Base-by-base conservation (phyloP, 2,113 vertebrate genomes). In the Corythaixoides concolor region DNA sequence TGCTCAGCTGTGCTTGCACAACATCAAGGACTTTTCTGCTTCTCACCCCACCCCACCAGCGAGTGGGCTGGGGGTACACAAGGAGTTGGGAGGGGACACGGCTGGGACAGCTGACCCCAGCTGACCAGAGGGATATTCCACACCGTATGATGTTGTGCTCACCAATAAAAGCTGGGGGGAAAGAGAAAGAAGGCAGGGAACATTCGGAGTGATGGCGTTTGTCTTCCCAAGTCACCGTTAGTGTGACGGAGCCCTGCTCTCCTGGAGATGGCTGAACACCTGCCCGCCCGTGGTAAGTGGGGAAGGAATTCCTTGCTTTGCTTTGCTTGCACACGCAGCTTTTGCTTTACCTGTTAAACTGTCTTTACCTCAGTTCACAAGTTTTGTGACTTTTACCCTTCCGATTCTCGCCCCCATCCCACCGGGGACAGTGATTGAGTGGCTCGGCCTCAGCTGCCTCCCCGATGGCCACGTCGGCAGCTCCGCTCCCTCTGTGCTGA, bases 41-140 rank as follows among this genome's bases (percentile, higher is more conserved):
- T 2, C 52, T 72, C 35, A n/a, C 1, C 0, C 27, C 2, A 2
- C 17, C 30, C 47, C 4, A 2, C 8, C 37, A 77, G 82, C 0
- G 1, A 69, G 68, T 0, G 9, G 43, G n/a, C 33, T 35, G 24
- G 19, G 22, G 32, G 45, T 12, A 30, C 26, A 47, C 56, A 49
- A 52, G 43, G 16, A 37, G 19, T 0, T 41, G 22, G 26, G n/a
- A 62, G 30, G 26, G 30, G 20, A 32, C 28, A 39, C 15, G 37
- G 24, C 12, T 0, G 0, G 74, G 35, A 81, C 30, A 66, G n/a
- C 45, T 37, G 63, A 70, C 30, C 22, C 63, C 30, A 15, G 2
- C 18, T 60, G 70, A 37, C 23, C 39, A 18, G 22, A 49, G 39
- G 27, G 53, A 32, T n/a, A 27, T n/a, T 6, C 47, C 78, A 63